Percentiles rank a stretch among this genome's conserved stretches.
phyloP scores from a whole-genome alignment of 2,113 vertebrate species.

The Dromas ardeola region DNA sequence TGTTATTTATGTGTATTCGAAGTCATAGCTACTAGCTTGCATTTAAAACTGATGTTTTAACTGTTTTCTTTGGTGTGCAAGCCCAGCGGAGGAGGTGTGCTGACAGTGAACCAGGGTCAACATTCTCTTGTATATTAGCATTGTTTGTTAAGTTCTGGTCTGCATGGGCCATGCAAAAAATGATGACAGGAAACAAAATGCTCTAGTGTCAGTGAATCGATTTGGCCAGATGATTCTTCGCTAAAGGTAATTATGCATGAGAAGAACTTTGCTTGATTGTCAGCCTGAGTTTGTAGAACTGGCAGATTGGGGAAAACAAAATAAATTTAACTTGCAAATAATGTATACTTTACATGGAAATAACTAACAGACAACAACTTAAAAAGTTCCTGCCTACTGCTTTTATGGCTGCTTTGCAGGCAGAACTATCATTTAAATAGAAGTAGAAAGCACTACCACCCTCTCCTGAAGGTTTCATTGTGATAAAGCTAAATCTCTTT shows the following conservation, averaged over 20 bases:
- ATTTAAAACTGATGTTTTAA: not conserved
- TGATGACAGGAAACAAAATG: not conserved
- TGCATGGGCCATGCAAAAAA: not conserved
- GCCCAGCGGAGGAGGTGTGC: not conserved
- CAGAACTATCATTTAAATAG: not conserved
- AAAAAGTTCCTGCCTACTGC: not conserved
- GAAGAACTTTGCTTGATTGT: not conserved
- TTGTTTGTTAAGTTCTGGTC: not conserved
- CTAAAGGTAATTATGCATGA: not conserved
- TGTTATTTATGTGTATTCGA: conserved; percentile 39
- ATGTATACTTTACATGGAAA: not conserved
- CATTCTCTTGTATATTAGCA: not conserved
- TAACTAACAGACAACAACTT: not conserved
- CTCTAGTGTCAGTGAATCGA: not conserved
- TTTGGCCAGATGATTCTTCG: not conserved
- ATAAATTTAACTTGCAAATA: conserved; percentile 23
- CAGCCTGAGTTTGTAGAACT: not conserved
- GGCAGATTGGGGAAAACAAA: not conserved
- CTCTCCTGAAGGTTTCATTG: not conserved
- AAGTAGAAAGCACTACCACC: not conserved
- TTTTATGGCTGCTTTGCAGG: not conserved
- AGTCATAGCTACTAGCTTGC: not conserved
- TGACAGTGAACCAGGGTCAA: not conserved
- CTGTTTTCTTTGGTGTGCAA: not conserved
- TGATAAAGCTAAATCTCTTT: not conserved